Evolutionary conservation across 2,797 vertebrate genomes (phyloP), one percentile per base, ranked within the genome.

Genomic region (Lophotriccus pileatus): DNA sequence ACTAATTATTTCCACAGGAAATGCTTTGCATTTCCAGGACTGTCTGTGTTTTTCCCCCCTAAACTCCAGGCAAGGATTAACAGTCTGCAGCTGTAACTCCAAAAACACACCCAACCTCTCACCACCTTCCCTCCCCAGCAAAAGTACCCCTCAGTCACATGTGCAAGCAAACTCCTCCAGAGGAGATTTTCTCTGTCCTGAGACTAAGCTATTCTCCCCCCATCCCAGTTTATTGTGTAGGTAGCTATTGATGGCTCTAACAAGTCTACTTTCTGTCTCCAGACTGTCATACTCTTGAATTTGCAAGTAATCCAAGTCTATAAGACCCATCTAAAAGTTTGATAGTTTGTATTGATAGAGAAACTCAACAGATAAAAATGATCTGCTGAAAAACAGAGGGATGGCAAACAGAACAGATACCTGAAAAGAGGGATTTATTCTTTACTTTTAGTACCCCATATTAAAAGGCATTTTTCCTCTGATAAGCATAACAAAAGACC

Each of bases 61-160:
- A 64, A 59, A 56, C 3, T 36, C 28, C 19, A 52, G 25, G 2
- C 13, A 76, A 81, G 24, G 22, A 50, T 44, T 62, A 55, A 43
- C 13, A 21, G 12, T 53, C 25, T 34, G 19, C 72, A 64, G 19
- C 3, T 77, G 25, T 24, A 58, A 64, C 17, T 50, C 36, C n/a
- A 36, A n/a, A 41, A 89, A 83, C 11, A 32, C 10, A 74, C 8
- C 1, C 52, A 47, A 30, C 11, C 19, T 32, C 21, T 72, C 43
- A 60, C 2, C 39, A 20, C 5, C 5, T 52, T 58, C 36, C 11
- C 10, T 28, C 12, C 23, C 17, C 30, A 72, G 23, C 22, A 75
- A 77, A 87, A 39, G 5, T 11, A 43, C 3, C 6, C 4, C 9
- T 52, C 2, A 0, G 5, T 27, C 8, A 7, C 47, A 39, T 12